Evolutionary conservation across 2,797 vertebrate genomes (phyloP).

Genomic region (Trichosurus vulpecula): DNA sequence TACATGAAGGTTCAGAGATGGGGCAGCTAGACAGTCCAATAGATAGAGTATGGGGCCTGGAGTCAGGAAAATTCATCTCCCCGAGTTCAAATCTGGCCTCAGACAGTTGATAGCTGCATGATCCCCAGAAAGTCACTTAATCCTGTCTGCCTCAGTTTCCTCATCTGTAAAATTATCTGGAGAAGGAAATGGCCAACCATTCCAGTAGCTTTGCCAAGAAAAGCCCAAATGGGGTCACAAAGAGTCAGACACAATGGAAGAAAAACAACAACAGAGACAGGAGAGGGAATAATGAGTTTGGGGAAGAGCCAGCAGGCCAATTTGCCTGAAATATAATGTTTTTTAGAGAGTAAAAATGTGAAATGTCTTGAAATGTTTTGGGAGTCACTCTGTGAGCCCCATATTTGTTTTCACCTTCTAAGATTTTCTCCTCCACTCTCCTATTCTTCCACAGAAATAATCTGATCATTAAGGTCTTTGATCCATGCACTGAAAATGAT

Average conservation of each 20-base stretch:
- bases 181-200: background rate
- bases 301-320: background rate
- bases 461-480: slow-evolving; percentile 65
- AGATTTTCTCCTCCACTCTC: slow-evolving; percentile 61
- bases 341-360: background rate
- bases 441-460: slow-evolving; percentile 58
- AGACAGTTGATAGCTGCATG: background rate
- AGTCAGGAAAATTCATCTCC: background rate
- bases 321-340: background rate
- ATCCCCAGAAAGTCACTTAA: background rate
- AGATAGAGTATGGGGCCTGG: background rate
- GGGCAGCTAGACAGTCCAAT: background rate
- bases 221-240: background rate
- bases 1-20: background rate
- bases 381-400: background rate
- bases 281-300: background rate
- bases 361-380: background rate
- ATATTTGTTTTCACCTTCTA: background rate
- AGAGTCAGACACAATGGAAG: background rate
- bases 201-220: background rate
- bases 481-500: slow-evolving; percentile 58
- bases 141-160: background rate
- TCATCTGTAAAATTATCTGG: background rate
- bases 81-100: background rate
- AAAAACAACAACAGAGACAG: background rate